Percentiles rank a stretch among this genome's conserved stretches.
Conservation (phyloP, 2,113 vertebrate genomes). For the Pluvianellus socialis region DNA sequence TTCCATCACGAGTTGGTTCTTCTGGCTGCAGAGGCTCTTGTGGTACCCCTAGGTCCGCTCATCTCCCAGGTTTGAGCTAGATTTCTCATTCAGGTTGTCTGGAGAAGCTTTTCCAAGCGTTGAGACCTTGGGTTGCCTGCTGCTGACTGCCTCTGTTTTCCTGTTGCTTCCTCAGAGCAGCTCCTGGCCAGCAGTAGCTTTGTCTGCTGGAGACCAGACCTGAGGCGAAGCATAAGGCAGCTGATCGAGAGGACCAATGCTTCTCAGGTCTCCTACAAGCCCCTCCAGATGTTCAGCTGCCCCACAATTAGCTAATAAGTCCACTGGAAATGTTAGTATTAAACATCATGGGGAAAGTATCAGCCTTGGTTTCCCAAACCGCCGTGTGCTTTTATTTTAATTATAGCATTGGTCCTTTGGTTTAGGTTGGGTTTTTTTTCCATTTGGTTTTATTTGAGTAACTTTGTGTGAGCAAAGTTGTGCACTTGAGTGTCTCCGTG, state of each 20-base stretch:
- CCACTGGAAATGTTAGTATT: conserved; percentile 14
- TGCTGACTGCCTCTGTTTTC: background rate
- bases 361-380: background rate
- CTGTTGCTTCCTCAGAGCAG: background rate
- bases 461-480: background rate
- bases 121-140: background rate
- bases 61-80: background rate
- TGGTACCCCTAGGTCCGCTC: background rate
- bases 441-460: background rate
- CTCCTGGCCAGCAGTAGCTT: background rate
- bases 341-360: conserved; percentile 12
- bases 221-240: background rate
- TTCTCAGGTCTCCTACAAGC: background rate
- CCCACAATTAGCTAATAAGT: conserved; percentile 41
- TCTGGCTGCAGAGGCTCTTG: background rate
- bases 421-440: background rate
- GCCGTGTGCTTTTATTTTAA: background rate
- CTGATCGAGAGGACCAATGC: background rate
- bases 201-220: background rate
- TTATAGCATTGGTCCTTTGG: background rate
- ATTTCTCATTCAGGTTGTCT: background rate
- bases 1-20: background rate
- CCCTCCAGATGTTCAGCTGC: background rate
- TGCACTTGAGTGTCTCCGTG: background rate
- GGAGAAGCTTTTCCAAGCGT: background rate